A percentile compares a stretch with the other conserved stretches of the same genome.
Conservation (phyloP, 2,113 vertebrate genomes). For the Pterophyllum scalare region DNA sequence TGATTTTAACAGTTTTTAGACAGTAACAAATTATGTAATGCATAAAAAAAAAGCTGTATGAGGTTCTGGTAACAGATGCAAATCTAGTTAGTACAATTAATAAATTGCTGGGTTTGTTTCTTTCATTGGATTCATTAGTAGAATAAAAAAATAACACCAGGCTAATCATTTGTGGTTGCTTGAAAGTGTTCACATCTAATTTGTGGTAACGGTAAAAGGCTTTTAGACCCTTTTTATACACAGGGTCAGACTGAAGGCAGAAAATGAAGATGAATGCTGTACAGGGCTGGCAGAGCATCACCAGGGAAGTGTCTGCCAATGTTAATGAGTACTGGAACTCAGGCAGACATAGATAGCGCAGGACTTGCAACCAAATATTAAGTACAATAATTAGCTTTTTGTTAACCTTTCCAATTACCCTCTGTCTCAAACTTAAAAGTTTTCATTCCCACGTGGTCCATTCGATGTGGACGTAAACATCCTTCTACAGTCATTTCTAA, state of each 20-base stretch:
- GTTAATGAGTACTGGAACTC: slow-evolving; percentile 14
- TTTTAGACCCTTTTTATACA: slow-evolving; percentile 13
- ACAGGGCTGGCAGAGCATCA: slow-evolving; percentile 13
- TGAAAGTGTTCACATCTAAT: slow-evolving; percentile 5
- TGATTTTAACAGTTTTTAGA: neutral
- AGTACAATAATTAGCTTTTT: neutral
- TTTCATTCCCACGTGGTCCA: neutral
- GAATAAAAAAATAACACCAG: neutral
- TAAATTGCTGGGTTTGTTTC: neutral
- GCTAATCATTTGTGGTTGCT: neutral
- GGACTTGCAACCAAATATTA: slow-evolving; percentile 18
- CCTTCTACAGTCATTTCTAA: slow-evolving; percentile 16
- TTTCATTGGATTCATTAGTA: neutral
- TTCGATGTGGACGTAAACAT: slow-evolving; percentile 20
- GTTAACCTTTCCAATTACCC: slow-evolving; percentile 11
- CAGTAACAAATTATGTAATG: neutral
- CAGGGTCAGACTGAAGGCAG: neutral
- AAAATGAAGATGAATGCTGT: neutral
- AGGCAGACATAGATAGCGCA: slow-evolving; percentile 5
- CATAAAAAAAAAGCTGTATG: neutral
- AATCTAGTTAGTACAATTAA: neutral
- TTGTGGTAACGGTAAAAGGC: neutral
- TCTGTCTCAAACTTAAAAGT: slow-evolving; percentile 11
- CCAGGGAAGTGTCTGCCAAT: slow-evolving; percentile 13
- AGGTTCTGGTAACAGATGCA: neutral